phyloP scores from a whole-genome alignment of 92 coral and sea anemone species.

The Muricea muricata region DNA sequence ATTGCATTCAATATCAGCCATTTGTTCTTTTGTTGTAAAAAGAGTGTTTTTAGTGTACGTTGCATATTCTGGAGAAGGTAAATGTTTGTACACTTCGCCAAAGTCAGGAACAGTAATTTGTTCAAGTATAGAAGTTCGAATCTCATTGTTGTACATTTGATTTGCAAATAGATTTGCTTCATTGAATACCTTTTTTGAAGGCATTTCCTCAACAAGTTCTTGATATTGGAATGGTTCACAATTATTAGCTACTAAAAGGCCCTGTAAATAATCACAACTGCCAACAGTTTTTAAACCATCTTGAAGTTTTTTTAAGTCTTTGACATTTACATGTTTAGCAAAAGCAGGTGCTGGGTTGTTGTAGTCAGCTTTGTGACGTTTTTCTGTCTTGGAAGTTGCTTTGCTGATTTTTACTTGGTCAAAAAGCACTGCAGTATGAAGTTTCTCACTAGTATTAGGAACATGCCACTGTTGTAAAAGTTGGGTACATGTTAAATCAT shows the following conservation, averaged over 20 bases:
- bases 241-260: constrained; percentile 17
- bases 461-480: no score
- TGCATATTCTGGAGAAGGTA: not conserved
- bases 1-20: constrained; percentile 48
- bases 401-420: constrained; percentile 26
- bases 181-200: no score
- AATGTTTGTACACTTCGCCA: not conserved
- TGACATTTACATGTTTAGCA: not conserved
- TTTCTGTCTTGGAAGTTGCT: constrained; percentile 30
- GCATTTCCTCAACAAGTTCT: no score
- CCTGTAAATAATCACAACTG: constrained; percentile 2
- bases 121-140: no score
- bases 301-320: not conserved
- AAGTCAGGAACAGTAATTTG: no score
- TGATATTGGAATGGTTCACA: no score
- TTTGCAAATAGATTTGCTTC: no score
- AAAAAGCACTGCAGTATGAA: no score
- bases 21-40: constrained; percentile 8
- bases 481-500: no score
- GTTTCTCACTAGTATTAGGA: no score
- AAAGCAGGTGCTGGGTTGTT: no score
- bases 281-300: constrained; percentile 11
- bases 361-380: constrained; percentile 2
- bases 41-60: not conserved
- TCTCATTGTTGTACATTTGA: not conserved